Evolutionary conservation across 1,140 invertebrate species (phyloP).

Genomic region (Drosophila athabasca): DNA sequence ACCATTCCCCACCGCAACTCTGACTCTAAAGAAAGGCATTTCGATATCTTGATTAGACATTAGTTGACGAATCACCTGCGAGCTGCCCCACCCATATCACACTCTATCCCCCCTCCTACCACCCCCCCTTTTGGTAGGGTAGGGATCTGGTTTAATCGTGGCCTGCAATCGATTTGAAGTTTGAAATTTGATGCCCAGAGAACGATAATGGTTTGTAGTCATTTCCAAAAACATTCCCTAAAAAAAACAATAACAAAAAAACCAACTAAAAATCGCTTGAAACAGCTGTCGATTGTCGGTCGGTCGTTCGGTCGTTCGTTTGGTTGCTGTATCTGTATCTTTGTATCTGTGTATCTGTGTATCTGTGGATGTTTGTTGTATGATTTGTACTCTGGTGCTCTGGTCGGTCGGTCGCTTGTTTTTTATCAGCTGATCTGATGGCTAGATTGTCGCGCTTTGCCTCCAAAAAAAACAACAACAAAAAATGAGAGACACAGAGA

Average conservation of each 20-base stretch:
- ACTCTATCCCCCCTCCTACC: conserved; percentile 1
- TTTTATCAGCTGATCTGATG: conserved; percentile 81
- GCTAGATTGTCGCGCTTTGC: conserved; percentile 81
- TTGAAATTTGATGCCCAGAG: conserved; percentile 67
- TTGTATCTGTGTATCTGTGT: no score
- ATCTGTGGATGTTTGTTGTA: conserved; percentile 49
- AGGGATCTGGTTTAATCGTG: conserved; percentile 30
- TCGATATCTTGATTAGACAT: conserved; percentile 26
- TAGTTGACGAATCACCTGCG: conserved; percentile 36
- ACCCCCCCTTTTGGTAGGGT: neutral
- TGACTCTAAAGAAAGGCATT: conserved; percentile 17
- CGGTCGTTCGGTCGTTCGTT: conserved; percentile 18
- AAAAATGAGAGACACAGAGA: conserved; percentile 66
- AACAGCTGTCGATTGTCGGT: conserved; percentile 60
- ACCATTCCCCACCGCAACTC: neutral
- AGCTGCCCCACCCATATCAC: neutral
- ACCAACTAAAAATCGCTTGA: conserved; percentile 48
- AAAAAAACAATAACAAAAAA: no score
- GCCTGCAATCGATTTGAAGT: conserved; percentile 64
- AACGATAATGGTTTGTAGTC: conserved; percentile 76
- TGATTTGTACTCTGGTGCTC: conserved; percentile 72
- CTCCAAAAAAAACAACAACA: conserved; percentile 66
- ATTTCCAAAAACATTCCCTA: conserved; percentile 64
- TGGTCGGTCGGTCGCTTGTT: conserved; percentile 38
- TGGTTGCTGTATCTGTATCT: no score